Percentiles rank a stretch among this genome's conserved stretches.
phyloP scores from a whole-genome alignment of 2,113 vertebrate species.

The Montifringilla adamsi region DNA sequence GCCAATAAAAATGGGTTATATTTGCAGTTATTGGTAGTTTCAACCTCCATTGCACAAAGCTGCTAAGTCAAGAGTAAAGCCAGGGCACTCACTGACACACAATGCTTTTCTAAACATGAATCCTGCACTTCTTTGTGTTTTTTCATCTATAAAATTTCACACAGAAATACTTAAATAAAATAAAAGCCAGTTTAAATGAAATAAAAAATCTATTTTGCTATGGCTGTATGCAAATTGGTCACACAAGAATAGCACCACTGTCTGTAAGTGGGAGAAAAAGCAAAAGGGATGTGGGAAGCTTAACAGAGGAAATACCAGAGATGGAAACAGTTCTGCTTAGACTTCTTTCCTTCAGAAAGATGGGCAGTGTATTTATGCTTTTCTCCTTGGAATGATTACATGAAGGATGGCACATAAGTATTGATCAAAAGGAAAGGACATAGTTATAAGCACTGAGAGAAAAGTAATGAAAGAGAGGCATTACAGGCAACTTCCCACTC shows the following conservation, averaged over 20 bases:
- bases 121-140: background rate
- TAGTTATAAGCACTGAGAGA: background rate
- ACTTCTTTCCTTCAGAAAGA: background rate
- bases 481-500: background rate
- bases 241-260: background rate
- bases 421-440: background rate
- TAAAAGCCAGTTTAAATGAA: background rate
- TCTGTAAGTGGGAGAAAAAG: background rate
- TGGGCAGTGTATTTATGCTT: background rate
- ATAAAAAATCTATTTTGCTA: background rate
- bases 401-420: background rate
- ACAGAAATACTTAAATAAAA: background rate
- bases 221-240: background rate
- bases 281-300: background rate
- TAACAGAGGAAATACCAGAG: background rate
- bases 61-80: constrained; percentile 22
- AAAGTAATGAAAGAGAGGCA: background rate
- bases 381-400: background rate
- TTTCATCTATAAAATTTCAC: background rate
- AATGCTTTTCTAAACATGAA: background rate
- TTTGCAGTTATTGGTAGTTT: constrained; percentile 53
- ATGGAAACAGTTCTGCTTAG: background rate
- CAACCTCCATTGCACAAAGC: constrained; percentile 1
- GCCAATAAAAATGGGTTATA: constrained; percentile 59
- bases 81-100: background rate